Percentiles rank a stretch among this genome's conserved stretches.
These are phyloP conservation scores for Kuschelorhynchus macadamiae DNA, from an alignment of 2,888 invertebrate species.

Conservation along the genomic window DNA sequence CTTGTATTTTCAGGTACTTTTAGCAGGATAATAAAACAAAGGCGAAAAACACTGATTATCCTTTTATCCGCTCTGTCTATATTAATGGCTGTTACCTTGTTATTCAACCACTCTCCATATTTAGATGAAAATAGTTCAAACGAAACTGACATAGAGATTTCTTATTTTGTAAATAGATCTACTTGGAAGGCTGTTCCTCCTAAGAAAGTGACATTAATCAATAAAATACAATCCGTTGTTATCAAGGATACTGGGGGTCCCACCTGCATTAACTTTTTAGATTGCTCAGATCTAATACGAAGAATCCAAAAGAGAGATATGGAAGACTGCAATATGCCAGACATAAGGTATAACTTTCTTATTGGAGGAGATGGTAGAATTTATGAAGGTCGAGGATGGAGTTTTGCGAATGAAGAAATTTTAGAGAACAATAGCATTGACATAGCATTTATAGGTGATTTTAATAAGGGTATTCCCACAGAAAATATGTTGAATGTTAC, in stretches of 20 bases:
- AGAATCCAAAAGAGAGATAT: constrained; percentile 67
- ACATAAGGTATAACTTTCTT: constrained; percentile 70
- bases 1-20: no score
- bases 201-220: background rate
- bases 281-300: constrained; percentile 70
- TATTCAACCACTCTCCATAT: no score
- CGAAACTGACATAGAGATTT: no score
- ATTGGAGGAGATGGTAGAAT: constrained; percentile 84
- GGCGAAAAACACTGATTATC: no score
- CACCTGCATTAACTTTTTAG: constrained; percentile 66
- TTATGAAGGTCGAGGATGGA: constrained; percentile 75
- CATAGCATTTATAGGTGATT: constrained; percentile 34
- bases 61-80: no score
- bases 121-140: no score
- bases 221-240: constrained; percentile 64
- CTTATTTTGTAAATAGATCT: background rate
- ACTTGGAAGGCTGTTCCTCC: background rate
- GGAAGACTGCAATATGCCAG: constrained; percentile 60
- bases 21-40: no score
- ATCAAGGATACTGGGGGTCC: constrained; percentile 71
- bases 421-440: constrained; percentile 41
- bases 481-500: constrained; percentile 68
- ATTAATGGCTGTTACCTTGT: no score
- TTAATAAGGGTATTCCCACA: constrained; percentile 55
- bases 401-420: constrained; percentile 57